Conservation (phyloP, 2,888 invertebrate genomes). For the Hirtodrosophila cameraria region DNA sequence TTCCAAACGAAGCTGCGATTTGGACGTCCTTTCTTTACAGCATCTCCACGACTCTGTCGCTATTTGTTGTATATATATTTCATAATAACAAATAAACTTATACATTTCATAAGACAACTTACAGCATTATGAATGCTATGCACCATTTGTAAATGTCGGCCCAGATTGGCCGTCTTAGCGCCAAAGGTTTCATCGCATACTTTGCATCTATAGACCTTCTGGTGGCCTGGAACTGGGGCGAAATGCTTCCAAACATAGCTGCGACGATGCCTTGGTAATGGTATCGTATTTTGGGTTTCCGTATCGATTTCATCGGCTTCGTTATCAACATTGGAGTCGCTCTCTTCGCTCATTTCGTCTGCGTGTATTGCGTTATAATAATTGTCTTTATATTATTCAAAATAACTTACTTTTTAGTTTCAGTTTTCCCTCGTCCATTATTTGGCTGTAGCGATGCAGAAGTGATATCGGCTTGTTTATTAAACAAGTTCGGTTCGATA, state of each 20-base stretch:
- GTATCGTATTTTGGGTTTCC: slow-evolving; percentile 39
- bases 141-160: slow-evolving; percentile 60
- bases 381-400: slow-evolving; percentile 14
- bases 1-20: slow-evolving; percentile 78
- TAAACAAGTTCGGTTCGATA: slow-evolving; percentile 36
- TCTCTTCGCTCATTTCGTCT: slow-evolving; percentile 39
- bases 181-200: slow-evolving; percentile 70
- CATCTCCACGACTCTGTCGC: slow-evolving; percentile 23
- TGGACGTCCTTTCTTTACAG: slow-evolving; percentile 56
- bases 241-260: slow-evolving; percentile 76
- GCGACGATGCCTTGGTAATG: slow-evolving; percentile 29
- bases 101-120: slow-evolving; percentile 1
- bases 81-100: background rate
- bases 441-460: slow-evolving; percentile 1
- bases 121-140: slow-evolving; percentile 55
- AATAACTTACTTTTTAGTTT: slow-evolving; percentile 29
- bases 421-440: slow-evolving; percentile 36
- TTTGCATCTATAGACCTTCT: slow-evolving; percentile 55
- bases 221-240: slow-evolving; percentile 48
- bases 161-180: slow-evolving; percentile 65
- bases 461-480: slow-evolving; percentile 25
- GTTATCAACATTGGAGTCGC: slow-evolving; percentile 29
- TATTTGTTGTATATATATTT: too few species aligned
- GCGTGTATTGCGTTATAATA: too few species aligned
- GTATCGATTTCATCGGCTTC: slow-evolving; percentile 24